These are phyloP conservation scores for Hypomesus transpacificus DNA, from an alignment of 2,113 vertebrate species.

Conservation along the genomic window DNA sequence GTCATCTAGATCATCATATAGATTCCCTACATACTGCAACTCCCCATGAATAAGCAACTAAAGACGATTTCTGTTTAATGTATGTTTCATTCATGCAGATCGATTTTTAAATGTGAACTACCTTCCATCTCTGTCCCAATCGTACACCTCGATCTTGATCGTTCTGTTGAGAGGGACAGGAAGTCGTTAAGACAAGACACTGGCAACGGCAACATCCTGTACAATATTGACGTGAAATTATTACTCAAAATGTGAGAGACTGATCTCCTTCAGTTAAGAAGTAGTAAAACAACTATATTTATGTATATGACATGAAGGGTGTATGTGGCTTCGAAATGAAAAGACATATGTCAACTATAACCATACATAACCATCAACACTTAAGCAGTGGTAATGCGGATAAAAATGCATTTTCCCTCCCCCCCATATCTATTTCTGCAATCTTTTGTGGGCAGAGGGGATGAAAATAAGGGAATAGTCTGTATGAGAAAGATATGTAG, in stretches of 20 bases:
- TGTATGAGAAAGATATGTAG: slow-evolving; percentile 31
- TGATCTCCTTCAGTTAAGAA: too few species aligned
- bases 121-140: slow-evolving; percentile 94
- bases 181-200: neutral
- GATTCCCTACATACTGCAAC: neutral
- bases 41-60: neutral
- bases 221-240: too few species aligned
- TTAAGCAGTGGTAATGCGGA: too few species aligned
- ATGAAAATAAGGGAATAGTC: slow-evolving; percentile 17
- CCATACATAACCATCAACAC: too few species aligned
- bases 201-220: too few species aligned
- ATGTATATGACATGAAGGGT: too few species aligned
- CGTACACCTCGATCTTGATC: slow-evolving; percentile 91
- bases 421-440: slow-evolving; percentile 35
- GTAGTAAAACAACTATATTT: too few species aligned
- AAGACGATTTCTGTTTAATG: neutral
- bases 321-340: too few species aligned
- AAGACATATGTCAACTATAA: too few species aligned
- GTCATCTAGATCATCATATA: neutral
- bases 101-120: slow-evolving; percentile 53
- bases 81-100: too few species aligned
- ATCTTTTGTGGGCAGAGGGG: slow-evolving; percentile 27
- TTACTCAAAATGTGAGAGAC: too few species aligned
- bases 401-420: slow-evolving; percentile 30
- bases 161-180: slow-evolving; percentile 70